A percentile compares a stretch with the other conserved stretches of the same genome.
Conservation (phyloP, 2,888 invertebrate genomes). For the Nephrotoma appendiculata region DNA sequence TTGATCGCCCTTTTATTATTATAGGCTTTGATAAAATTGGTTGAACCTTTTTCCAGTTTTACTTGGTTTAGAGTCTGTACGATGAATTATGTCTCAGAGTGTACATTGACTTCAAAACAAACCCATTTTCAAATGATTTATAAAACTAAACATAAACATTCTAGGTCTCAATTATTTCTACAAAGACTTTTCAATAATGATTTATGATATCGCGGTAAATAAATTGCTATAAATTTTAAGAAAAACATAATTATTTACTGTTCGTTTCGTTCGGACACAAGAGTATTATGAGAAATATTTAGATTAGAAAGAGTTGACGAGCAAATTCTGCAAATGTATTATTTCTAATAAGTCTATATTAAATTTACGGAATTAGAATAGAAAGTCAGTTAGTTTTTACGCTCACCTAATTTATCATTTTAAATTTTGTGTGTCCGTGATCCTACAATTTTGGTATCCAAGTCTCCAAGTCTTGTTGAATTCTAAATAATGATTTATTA, state of each 20-base stretch:
- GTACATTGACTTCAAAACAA: background rate
- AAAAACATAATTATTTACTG: background rate
- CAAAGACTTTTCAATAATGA: background rate
- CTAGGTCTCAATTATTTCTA: background rate
- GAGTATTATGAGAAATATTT: background rate
- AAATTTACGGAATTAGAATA: no score
- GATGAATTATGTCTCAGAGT: no score
- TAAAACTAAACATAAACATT: background rate
- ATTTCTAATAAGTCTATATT: background rate
- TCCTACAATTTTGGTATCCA: no score
- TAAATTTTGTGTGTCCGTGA: no score
- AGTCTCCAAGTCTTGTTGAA: no score
- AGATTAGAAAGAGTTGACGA: background rate
- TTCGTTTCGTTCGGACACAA: background rate
- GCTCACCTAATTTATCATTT: no score
- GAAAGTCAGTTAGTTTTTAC: no score
- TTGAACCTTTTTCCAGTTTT: no score
- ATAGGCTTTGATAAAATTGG: no score
- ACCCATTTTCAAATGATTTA: background rate
- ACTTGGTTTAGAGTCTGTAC: no score
- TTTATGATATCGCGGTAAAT: background rate
- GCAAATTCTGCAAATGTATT: background rate
- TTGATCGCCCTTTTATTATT: no score
- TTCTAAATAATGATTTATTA: no score
- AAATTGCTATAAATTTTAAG: background rate